These are phyloP conservation scores for Idaea aversata DNA, from an alignment of 2,888 invertebrate species.

Conservation along the genomic window DNA sequence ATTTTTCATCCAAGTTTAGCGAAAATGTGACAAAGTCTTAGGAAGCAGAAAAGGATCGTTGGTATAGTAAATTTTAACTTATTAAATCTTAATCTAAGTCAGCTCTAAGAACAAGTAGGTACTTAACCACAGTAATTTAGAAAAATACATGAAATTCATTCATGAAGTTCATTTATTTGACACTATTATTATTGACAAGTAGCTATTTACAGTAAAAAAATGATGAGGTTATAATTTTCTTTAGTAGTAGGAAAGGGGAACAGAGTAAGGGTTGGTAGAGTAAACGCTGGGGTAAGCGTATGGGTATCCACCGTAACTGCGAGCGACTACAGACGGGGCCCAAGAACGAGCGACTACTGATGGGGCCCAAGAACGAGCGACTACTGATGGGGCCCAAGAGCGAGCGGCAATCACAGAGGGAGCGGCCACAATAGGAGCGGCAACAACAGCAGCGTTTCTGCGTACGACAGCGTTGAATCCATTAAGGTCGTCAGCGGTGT, in stretches of 20 bases:
- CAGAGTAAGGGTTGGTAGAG: slow-evolving; percentile 26
- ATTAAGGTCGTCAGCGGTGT: slow-evolving; percentile 72
- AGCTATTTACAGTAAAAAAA: slow-evolving; percentile 39
- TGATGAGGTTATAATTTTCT: slow-evolving; percentile 8
- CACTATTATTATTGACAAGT: slow-evolving; percentile 25
- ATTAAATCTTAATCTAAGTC: no score
- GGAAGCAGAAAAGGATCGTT: no score
- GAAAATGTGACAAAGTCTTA: no score
- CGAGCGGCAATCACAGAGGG: slow-evolving; percentile 34
- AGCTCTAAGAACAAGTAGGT: no score
- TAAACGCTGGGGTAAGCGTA: slow-evolving; percentile 29
- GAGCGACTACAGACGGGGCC: slow-evolving; percentile 23
- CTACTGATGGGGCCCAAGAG: slow-evolving; percentile 35
- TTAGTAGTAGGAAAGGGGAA: slow-evolving; percentile 35
- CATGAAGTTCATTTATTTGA: background rate
- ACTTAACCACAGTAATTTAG: background rate
- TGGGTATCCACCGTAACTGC: slow-evolving; percentile 21
- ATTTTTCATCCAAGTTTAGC: no score
- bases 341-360: slow-evolving; percentile 14
- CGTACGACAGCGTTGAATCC: slow-evolving; percentile 80
- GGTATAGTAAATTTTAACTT: no score
- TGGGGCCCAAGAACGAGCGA: slow-evolving; percentile 19
- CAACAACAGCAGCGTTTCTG: slow-evolving; percentile 63
- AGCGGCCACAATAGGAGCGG: slow-evolving; percentile 38
- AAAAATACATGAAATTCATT: background rate